Evolutionary conservation across 2,797 vertebrate genomes (phyloP).

Genomic region (Eulemur rubriventer): DNA sequence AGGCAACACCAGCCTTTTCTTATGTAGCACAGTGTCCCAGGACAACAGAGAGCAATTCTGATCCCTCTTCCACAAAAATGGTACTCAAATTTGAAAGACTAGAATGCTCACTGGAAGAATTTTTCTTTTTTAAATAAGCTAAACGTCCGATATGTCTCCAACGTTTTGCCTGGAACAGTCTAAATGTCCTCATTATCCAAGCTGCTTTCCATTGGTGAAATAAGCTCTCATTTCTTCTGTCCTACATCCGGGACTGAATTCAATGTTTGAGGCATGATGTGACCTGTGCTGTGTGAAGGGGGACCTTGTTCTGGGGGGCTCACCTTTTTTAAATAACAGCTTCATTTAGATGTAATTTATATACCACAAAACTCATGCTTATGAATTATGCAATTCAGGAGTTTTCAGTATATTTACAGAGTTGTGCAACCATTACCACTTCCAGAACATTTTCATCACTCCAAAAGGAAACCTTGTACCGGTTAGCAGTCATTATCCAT

Average conservation of each 20-base stretch:
- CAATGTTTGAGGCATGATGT: not conserved
- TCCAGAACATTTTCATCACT: not conserved
- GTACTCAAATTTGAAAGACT: not conserved
- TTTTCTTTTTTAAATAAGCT: not conserved
- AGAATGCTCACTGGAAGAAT: not conserved
- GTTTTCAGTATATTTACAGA: not conserved
- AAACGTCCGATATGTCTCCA: not conserved
- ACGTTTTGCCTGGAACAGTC: not conserved
- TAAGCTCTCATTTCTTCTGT: not conserved
- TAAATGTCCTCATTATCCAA: not conserved
- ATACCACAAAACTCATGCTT: not conserved
- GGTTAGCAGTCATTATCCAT: not conserved
- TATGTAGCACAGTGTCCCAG: not conserved
- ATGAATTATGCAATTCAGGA: not conserved
- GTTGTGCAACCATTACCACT: not conserved
- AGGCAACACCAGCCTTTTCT: not conserved
- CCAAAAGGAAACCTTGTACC: not conserved
- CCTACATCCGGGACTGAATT: not conserved
- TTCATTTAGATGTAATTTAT: slow-evolving; percentile 18
- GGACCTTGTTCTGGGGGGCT: not conserved
- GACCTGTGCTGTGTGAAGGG: not conserved
- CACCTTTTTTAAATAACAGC: not conserved
- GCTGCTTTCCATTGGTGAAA: not conserved
- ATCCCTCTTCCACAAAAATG: not conserved
- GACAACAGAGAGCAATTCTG: not conserved